Evolutionary conservation across 2,888 invertebrate genomes (phyloP).

Genomic region (Pyrgus malvae): DNA sequence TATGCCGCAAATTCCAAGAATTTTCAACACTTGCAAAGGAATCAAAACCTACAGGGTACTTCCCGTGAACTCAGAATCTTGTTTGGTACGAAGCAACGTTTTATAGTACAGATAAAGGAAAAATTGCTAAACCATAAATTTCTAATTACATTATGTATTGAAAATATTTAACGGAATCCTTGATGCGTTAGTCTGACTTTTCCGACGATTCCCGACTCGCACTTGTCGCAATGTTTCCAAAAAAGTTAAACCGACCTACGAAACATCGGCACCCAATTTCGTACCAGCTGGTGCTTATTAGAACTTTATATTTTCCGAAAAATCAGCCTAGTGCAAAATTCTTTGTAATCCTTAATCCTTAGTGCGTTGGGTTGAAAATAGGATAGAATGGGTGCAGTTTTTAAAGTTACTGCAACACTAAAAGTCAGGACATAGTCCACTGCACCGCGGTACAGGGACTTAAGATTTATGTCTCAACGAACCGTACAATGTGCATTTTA

Average conservation of each 20-base stretch:
- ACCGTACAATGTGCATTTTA: slow-evolving; percentile 43
- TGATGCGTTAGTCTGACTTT: no score
- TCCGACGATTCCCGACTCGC: no score
- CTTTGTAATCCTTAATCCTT: background rate
- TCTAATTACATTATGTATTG: no score
- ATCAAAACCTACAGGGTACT: no score
- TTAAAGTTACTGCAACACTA: slow-evolving; percentile 23
- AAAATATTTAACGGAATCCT: no score
- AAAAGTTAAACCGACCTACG: background rate
- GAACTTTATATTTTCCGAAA: slow-evolving; percentile 6
- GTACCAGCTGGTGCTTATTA: slow-evolving; percentile 18
- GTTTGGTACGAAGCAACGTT: no score
- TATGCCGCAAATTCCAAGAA: no score
- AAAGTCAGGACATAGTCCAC: slow-evolving; percentile 25
- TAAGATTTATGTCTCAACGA: slow-evolving; percentile 39
- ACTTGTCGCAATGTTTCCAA: no score
- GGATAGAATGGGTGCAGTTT: background rate
- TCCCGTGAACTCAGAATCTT: no score
- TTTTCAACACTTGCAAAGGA: no score
- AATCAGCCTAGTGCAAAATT: background rate
- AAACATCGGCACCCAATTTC: slow-evolving; percentile 7
- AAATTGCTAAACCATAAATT: no score
- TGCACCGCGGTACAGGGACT: slow-evolving; percentile 18
- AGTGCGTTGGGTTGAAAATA: slow-evolving; percentile 1
- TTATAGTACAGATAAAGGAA: no score